Evolutionary conservation across 2,797 vertebrate genomes (phyloP).

Genomic region (Valencia hispanica): DNA sequence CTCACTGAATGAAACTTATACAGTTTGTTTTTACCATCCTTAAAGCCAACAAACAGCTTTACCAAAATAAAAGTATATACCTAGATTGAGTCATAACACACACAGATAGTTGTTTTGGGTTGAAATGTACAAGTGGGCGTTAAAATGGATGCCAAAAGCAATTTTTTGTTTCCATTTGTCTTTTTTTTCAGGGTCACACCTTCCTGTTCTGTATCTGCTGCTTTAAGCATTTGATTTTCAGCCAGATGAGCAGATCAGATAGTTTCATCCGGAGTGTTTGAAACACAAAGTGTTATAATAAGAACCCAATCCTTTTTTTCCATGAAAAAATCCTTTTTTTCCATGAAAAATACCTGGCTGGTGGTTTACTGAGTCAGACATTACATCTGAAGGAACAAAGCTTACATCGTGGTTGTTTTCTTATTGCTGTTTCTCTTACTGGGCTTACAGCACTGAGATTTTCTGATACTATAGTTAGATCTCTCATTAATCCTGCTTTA

Average conservation of each 20-base stretch:
- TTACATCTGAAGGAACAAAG: constrained; percentile 27
- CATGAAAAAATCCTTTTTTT: constrained; percentile 54
- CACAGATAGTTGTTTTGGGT: constrained; percentile 30
- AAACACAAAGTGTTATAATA: constrained; percentile 45
- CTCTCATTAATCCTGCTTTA: constrained; percentile 22
- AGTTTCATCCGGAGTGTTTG: constrained; percentile 54
- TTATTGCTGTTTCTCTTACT: constrained; percentile 11
- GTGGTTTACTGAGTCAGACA: constrained; percentile 39
- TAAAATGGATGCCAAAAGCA: constrained; percentile 30
- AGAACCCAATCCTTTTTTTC: constrained; percentile 40
- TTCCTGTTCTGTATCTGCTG: constrained; percentile 45
- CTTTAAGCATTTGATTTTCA: constrained; percentile 52
- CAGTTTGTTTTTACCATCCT: neutral
- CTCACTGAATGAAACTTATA: neutral
- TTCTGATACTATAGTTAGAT: constrained; percentile 19
- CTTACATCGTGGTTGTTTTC: constrained; percentile 13
- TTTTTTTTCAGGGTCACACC: constrained; percentile 40
- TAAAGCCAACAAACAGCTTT: neutral
- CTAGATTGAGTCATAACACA: constrained; percentile 32
- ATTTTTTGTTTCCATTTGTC: constrained; percentile 18
- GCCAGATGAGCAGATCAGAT: constrained; percentile 52
- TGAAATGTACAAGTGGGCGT: constrained; percentile 47
- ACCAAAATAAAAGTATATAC: constrained; percentile 30
- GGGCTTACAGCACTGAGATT: constrained; percentile 9
- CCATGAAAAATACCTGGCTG: constrained; percentile 49